Evolutionary conservation across 2,888 invertebrate species (phyloP).

Genomic region (Trimorus sp.): DNA sequence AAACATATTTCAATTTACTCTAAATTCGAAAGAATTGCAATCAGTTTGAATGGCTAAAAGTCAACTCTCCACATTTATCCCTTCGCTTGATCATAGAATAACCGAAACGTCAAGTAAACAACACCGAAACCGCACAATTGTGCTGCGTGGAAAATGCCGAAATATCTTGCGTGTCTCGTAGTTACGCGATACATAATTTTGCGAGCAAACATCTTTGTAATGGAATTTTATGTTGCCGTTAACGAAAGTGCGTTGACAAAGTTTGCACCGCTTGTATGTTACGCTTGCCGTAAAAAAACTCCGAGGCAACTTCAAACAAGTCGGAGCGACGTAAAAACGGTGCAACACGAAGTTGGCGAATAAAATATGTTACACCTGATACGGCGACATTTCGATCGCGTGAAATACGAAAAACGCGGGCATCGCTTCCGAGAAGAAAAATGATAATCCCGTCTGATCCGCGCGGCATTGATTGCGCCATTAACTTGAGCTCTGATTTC

Average conservation of each 20-base stretch:
- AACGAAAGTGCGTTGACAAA: conserved; percentile 46
- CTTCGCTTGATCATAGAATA: too few relatives aligned
- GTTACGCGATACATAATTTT: conserved; percentile 36
- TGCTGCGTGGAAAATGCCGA: too few relatives aligned
- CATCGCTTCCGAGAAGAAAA: too few relatives aligned
- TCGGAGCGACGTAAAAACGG: conserved; percentile 9
- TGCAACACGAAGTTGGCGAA: conserved; percentile 7
- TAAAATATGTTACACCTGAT: conserved; percentile 24
- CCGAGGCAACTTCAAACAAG: background rate
- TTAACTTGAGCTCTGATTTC: too few relatives aligned
- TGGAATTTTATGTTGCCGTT: conserved; percentile 45
- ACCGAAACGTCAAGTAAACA: too few relatives aligned
- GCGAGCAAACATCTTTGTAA: conserved; percentile 39
- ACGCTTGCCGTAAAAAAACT: conserved; percentile 35
- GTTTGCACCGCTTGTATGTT: conserved; percentile 34
- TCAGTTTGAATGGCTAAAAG: too few relatives aligned
- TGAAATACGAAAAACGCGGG: background rate
- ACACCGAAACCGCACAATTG: too few relatives aligned
- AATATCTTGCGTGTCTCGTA: too few relatives aligned
- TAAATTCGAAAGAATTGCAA: too few relatives aligned
- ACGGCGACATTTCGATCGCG: background rate
- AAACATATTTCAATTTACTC: too few relatives aligned
- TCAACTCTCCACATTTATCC: too few relatives aligned
- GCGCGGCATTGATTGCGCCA: background rate
- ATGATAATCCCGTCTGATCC: too few relatives aligned